A percentile compares a stretch with the other conserved stretches of the same genome.
Conservation (phyloP, 2,888 invertebrate genomes). For the Thelaira solivaga region DNA sequence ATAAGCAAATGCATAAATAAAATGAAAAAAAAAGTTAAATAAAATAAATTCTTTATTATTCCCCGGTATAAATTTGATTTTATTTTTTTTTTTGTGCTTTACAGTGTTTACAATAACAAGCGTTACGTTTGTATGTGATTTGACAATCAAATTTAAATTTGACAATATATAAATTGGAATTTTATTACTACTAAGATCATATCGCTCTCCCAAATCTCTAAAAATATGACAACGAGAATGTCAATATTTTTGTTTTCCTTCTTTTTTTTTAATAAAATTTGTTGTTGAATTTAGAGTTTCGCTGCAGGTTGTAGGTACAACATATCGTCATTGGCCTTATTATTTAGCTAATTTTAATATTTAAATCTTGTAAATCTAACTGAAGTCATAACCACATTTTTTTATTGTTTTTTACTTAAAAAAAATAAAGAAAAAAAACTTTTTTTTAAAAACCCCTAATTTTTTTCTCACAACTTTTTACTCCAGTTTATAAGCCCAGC, state of each 20-base stretch:
- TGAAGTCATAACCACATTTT: no score
- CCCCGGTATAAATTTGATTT: not conserved
- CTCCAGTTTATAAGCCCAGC: not conserved
- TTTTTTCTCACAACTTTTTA: no score
- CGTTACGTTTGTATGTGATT: not conserved
- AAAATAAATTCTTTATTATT: no score
- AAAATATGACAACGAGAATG: constrained; percentile 30
- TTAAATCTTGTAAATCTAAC: no score
- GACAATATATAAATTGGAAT: constrained; percentile 38
- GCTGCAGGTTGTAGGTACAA: not conserved
- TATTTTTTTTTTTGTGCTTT: not conserved
- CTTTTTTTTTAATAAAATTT: not conserved
- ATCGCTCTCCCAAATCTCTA: constrained; percentile 13
- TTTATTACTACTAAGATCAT: constrained; percentile 36
- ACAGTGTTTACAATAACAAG: not conserved
- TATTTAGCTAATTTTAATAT: no score
- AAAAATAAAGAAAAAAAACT: no score
- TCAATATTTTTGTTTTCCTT: not conserved
- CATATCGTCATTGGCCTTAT: no score
- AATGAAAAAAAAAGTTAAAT: no score
- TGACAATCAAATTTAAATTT: constrained; percentile 14
- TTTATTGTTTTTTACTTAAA: no score
- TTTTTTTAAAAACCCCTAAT: no score
- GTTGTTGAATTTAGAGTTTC: not conserved
- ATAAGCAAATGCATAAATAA: constrained; percentile 30